Percentiles rank a stretch among this genome's conserved stretches.
Conservation (phyloP, 2,888 invertebrate genomes). For the Oasisia sp. region DNA sequence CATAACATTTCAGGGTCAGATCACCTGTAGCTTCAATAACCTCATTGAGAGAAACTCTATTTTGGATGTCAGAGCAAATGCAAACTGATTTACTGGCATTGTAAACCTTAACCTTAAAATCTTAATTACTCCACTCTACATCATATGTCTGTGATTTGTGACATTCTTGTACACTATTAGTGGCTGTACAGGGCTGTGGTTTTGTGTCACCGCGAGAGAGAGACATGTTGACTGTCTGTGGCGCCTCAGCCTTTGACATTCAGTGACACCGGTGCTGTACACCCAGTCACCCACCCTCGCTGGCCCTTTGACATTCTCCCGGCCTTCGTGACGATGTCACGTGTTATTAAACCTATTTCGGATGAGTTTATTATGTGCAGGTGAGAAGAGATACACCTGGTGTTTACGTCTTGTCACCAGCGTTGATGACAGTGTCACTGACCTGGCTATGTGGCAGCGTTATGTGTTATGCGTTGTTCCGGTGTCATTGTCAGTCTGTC, state of each 20-base stretch:
- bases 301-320: background rate
- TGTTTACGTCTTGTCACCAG: no score
- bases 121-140: background rate
- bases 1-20: background rate
- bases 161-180: background rate
- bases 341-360: background rate
- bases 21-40: background rate
- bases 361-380: background rate
- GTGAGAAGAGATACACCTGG: no score
- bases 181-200: background rate
- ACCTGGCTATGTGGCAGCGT: background rate
- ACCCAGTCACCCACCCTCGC: no score
- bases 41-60: background rate
- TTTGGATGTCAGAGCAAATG: background rate
- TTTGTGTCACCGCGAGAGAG: background rate
- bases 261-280: background rate
- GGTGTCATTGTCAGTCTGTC: background rate
- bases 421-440: background rate
- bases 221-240: background rate
- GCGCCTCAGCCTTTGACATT: background rate
- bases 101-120: background rate
- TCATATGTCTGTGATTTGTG: background rate
- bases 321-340: background rate
- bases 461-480: background rate
- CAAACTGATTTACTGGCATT: background rate